Conservation (phyloP, 2,888 invertebrate species). For the Lycaena phlaeas region DNA sequence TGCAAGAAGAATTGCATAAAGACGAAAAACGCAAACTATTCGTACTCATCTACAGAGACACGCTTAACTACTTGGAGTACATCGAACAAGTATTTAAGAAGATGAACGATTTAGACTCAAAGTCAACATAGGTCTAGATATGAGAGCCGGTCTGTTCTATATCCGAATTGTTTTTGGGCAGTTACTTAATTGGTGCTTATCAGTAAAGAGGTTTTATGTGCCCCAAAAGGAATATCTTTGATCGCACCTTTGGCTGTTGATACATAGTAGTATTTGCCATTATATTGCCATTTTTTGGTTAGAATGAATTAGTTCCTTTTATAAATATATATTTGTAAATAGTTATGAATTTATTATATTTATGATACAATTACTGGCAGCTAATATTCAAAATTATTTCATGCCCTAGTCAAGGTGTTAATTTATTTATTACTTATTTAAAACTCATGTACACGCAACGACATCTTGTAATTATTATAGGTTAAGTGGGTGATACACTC, state of each 20-base stretch:
- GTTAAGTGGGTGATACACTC: not conserved
- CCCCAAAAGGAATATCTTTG: conserved; percentile 30
- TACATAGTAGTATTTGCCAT: conserved; percentile 61
- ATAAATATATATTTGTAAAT: conserved; percentile 59
- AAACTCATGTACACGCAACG: not conserved
- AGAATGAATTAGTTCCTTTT: conserved; percentile 68
- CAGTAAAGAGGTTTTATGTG: conserved; percentile 17
- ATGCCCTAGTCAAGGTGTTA: conserved; percentile 67
- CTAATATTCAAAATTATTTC: conserved; percentile 59
- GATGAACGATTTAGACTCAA: conserved; percentile 32
- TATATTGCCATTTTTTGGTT: conserved; percentile 69
- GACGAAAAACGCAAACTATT: conserved; percentile 26
- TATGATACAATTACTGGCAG: conserved; percentile 48
- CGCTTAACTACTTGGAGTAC: conserved; percentile 54
- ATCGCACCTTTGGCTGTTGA: conserved; percentile 50
- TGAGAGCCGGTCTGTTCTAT: not conserved
- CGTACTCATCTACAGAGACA: conserved; percentile 49
- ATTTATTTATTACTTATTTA: conserved; percentile 56
- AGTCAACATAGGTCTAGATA: not conserved
- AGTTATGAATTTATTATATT: conserved; percentile 65
- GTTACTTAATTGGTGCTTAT: conserved; percentile 1
- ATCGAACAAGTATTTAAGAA: conserved; percentile 46
- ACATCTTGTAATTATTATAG: conserved; percentile 27
- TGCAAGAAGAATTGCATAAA: conserved; percentile 33
- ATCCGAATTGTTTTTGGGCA: conserved; percentile 5